These are phyloP conservation scores for Camptogramma bilineatum DNA, from an alignment of 2,888 invertebrate species.

Conservation along the genomic window DNA sequence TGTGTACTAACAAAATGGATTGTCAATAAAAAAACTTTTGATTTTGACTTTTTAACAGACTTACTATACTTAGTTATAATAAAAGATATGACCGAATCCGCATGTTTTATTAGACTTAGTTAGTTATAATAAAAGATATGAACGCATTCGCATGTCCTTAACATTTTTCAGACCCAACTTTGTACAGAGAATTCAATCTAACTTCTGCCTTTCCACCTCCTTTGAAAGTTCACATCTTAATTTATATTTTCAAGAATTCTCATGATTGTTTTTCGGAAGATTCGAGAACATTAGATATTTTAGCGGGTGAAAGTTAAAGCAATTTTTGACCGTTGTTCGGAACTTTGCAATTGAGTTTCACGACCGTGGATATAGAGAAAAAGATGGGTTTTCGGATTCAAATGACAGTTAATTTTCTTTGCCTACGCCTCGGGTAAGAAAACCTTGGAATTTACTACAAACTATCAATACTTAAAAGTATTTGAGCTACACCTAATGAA, in stretches of 20 bases:
- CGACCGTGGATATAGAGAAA: constrained; percentile 11
- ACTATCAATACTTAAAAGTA: too few relatives aligned
- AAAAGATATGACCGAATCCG: too few relatives aligned
- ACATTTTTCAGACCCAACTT: neutral
- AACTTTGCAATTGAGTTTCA: constrained; percentile 32
- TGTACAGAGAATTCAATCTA: constrained; percentile 43
- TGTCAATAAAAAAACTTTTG: too few relatives aligned
- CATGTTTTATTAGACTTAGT: too few relatives aligned
- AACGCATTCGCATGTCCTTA: neutral
- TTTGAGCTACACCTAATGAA: too few relatives aligned
- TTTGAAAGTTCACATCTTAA: constrained; percentile 45
- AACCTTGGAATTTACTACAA: too few relatives aligned
- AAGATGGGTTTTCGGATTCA: neutral
- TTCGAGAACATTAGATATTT: constrained; percentile 37
- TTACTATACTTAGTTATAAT: too few relatives aligned
- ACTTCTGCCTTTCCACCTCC: constrained; percentile 40
- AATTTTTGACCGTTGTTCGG: constrained; percentile 30
- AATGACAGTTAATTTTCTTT: constrained; percentile 1
- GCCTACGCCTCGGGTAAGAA: too few relatives aligned
- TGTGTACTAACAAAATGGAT: too few relatives aligned
- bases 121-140: too few relatives aligned
- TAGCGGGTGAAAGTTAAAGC: constrained; percentile 32
- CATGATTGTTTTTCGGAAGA: constrained; percentile 43
- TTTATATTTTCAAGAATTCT: constrained; percentile 41
- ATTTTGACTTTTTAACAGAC: too few relatives aligned